Percentiles rank a stretch among this genome's conserved stretches.
Conservation (phyloP, 2,888 invertebrate genomes). For the Oxystoma pomonae region DNA sequence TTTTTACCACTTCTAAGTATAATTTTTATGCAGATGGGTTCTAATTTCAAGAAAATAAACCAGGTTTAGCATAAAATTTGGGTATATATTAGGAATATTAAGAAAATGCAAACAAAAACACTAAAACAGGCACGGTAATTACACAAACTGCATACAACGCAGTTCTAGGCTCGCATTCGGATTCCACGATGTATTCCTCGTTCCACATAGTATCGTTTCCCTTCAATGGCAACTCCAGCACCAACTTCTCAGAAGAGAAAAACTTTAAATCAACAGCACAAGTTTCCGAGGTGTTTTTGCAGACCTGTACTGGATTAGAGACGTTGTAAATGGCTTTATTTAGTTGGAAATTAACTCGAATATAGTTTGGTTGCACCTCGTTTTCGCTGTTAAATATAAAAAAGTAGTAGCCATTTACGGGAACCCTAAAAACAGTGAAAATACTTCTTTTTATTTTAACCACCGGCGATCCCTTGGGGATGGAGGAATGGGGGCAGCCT, state of each 20-base stretch:
- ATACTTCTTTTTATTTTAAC: no score
- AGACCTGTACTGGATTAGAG: conserved; percentile 57
- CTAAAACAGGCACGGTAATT: conserved; percentile 65
- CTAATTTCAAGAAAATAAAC: no score
- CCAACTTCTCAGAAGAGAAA: conserved; percentile 65
- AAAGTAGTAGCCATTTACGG: conserved; percentile 75
- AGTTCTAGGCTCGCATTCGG: conserved; percentile 71
- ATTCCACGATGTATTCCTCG: conserved; percentile 68
- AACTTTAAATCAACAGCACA: conserved; percentile 65
- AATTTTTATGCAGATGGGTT: no score
- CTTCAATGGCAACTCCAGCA: conserved; percentile 63
- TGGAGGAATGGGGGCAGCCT: no score
- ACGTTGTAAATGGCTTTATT: conserved; percentile 69
- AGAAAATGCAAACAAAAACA: conserved; percentile 69
- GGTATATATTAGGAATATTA: no score
- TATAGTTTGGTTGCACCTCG: conserved; percentile 67
- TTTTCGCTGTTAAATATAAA: conserved; percentile 81
- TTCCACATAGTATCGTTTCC: conserved; percentile 67
- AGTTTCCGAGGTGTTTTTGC: conserved; percentile 58
- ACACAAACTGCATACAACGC: conserved; percentile 65
- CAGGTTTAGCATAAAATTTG: no score
- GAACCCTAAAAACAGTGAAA: conserved; percentile 58
- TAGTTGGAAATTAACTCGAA: conserved; percentile 64
- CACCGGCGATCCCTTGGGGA: no score
- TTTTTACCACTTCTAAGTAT: no score